Percentiles rank a stretch among this genome's conserved stretches.
Conservation (phyloP, 2,888 invertebrate genomes). For the Merodon equestris region DNA sequence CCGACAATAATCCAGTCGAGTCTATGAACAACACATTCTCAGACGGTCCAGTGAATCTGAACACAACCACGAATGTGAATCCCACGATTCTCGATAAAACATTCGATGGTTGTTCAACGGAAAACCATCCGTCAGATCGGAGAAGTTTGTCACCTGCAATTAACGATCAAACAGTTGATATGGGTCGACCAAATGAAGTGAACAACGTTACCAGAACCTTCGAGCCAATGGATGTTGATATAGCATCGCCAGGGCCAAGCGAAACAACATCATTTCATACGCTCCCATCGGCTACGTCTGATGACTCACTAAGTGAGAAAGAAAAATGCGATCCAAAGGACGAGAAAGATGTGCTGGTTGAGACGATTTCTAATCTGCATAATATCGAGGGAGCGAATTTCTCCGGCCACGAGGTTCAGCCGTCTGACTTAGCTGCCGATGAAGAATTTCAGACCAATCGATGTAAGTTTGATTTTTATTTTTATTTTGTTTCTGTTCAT, state of each 20-base stretch:
- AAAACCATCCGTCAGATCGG: constrained; percentile 3
- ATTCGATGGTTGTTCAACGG: constrained; percentile 20
- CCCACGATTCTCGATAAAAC: constrained; percentile 34
- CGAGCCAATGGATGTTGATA: constrained; percentile 75
- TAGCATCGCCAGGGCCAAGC: constrained; percentile 51
- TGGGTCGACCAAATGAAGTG: constrained; percentile 33
- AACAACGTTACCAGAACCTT: constrained; percentile 38
- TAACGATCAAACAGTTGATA: constrained; percentile 54
- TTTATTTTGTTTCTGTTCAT: constrained; percentile 7
- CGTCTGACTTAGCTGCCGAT: constrained; percentile 49
- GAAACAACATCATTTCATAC: constrained; percentile 70
- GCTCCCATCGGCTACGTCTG: constrained; percentile 24
- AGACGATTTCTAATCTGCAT: constrained; percentile 71
- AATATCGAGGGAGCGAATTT: constrained; percentile 73
- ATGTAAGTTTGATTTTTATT: constrained; percentile 65
- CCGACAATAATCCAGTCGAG: neutral
- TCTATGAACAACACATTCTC: constrained; percentile 54
- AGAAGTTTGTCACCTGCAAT: constrained; percentile 27
- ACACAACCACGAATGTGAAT: constrained; percentile 16
- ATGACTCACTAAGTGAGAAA: constrained; percentile 72
- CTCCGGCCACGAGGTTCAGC: constrained; percentile 30
- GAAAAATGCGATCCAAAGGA: constrained; percentile 72
- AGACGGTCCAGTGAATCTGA: constrained; percentile 24
- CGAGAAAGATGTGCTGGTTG: constrained; percentile 76
- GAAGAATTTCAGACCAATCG: constrained; percentile 69